phyloP scores from a whole-genome alignment of 2,113 vertebrate species.

The Bubo bubo region DNA sequence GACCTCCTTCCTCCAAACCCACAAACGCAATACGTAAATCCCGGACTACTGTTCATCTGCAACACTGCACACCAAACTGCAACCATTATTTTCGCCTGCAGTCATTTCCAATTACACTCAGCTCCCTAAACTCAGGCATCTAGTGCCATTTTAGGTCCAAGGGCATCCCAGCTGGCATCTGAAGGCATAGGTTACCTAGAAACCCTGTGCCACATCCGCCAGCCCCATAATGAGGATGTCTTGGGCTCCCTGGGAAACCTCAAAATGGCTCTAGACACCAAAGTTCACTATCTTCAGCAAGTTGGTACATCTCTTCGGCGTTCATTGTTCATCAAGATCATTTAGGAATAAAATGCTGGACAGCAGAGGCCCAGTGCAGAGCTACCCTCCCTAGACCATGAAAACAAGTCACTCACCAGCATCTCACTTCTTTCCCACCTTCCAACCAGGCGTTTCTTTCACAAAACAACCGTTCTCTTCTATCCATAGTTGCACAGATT shows the following conservation, averaged over 20 bases:
- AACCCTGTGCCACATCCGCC: not conserved
- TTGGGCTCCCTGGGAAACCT: not conserved
- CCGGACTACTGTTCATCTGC: not conserved
- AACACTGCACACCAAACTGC: not conserved
- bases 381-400: not conserved
- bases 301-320: not conserved
- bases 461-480: not conserved
- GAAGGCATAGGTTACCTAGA: not conserved
- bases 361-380: not conserved
- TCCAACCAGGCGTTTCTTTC: not conserved
- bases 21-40: fast-evolving
- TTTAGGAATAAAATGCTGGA: not conserved
- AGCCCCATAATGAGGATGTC: not conserved
- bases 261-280: not conserved
- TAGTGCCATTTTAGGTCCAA: not conserved
- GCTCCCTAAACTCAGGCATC: not conserved
- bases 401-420: not conserved
- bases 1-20: not conserved
- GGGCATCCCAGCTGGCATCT: not conserved
- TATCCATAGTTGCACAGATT: not conserved
- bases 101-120: not conserved
- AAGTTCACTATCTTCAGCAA: fast-evolving
- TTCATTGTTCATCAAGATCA: fast-evolving
- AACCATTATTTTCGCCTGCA: not conserved
- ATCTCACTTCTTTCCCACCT: not conserved